Conservation (phyloP, 2,797 vertebrate genomes). For the Tokudaia muenninki region DNA sequence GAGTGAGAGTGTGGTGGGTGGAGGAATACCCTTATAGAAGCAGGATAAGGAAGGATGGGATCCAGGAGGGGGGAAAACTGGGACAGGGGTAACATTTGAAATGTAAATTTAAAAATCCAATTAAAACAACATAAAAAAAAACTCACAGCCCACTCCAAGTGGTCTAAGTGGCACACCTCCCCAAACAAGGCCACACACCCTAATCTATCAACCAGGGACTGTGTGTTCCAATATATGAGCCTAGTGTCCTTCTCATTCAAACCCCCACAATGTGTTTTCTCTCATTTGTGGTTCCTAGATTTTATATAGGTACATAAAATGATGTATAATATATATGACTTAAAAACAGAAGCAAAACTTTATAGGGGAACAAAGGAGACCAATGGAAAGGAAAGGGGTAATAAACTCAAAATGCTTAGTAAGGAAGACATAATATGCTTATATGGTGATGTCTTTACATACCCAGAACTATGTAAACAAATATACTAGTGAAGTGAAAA, state of each 20-base stretch:
- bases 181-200: background rate
- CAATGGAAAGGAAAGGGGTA: background rate
- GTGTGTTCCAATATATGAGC: background rate
- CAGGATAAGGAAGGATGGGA: too few relatives aligned
- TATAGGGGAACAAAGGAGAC: background rate
- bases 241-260: background rate
- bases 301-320: background rate
- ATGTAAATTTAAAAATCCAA: too few relatives aligned
- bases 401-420: background rate
- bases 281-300: background rate
- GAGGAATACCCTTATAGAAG: too few relatives aligned
- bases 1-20: too few relatives aligned
- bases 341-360: background rate
- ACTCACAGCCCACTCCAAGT: background rate
- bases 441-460: background rate
- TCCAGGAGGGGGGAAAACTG: too few relatives aligned
- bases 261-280: background rate
- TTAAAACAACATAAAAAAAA: background rate
- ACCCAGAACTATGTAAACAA: background rate
- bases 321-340: background rate
- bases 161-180: background rate
- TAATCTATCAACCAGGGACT: background rate
- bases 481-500: background rate
- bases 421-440: background rate
- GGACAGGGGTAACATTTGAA: too few relatives aligned